Evolutionary conservation across 2,113 vertebrate genomes (phyloP).

Genomic region (Asarcornis scutulata): DNA sequence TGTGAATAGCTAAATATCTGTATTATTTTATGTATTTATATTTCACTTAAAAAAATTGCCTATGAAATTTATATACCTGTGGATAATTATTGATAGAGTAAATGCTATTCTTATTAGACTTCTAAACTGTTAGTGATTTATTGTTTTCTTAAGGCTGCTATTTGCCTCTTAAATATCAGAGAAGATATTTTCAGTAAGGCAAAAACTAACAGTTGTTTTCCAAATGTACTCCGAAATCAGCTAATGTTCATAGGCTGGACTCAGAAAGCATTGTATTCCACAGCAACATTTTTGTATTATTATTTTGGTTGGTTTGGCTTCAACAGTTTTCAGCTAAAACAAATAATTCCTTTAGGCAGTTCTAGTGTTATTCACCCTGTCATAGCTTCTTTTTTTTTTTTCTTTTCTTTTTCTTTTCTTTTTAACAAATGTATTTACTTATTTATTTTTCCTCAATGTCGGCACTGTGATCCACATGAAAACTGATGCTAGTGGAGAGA

Average conservation of each 20-base stretch:
- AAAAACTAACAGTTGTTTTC: neutral
- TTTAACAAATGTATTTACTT: too few species aligned
- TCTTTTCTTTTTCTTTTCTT: too few species aligned
- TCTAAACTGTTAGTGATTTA: rapidly evolving
- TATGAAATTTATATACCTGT: neutral
- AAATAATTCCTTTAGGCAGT: neutral
- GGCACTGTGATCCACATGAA: neutral
- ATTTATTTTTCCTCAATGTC: too few species aligned
- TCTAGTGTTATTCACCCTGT: neutral
- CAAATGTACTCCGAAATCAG: neutral
- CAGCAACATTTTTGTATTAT: neutral
- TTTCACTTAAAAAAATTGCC: neutral
- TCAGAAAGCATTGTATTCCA: neutral
- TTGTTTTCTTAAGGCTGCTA: neutral
- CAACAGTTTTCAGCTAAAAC: neutral
- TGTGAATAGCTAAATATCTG: neutral
- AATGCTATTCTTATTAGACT: neutral
- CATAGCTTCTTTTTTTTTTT: too few species aligned
- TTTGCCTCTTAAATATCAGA: neutral
- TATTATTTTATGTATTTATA: neutral
- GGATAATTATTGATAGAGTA: neutral
- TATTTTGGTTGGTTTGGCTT: neutral
- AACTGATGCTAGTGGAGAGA: neutral
- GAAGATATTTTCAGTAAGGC: neutral
- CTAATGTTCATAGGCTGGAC: neutral